Conservation (phyloP, 2,888 invertebrate species). For the Netelia inedita region DNA sequence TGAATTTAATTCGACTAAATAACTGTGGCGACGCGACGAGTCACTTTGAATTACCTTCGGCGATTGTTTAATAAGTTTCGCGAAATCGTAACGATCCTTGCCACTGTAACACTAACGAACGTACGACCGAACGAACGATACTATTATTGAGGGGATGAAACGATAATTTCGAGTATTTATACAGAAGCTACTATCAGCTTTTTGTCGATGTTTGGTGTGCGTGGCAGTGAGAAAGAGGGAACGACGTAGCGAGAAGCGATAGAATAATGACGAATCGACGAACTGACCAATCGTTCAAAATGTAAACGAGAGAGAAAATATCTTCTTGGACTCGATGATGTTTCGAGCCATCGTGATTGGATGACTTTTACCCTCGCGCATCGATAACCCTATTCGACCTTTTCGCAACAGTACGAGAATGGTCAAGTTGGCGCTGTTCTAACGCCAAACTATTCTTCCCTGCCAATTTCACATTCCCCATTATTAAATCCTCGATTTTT, state of each 20-base stretch:
- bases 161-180: slow-evolving; percentile 79
- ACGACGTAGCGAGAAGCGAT: slow-evolving; percentile 42
- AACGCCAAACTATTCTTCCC: slow-evolving; percentile 11
- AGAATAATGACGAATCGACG: slow-evolving; percentile 53
- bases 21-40: too few species aligned
- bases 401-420: slow-evolving; percentile 53
- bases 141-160: slow-evolving; percentile 74
- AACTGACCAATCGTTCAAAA: slow-evolving; percentile 66
- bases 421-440: slow-evolving; percentile 2
- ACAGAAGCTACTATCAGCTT: slow-evolving; percentile 74
- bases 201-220: slow-evolving; percentile 37
- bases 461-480: slow-evolving; percentile 22
- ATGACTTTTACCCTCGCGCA: slow-evolving; percentile 79
- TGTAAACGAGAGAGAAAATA: slow-evolving; percentile 44
- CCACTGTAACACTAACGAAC: background rate
- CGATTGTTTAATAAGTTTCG: too few species aligned
- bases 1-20: too few species aligned
- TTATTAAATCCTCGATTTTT: background rate
- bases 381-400: slow-evolving; percentile 79
- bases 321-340: background rate
- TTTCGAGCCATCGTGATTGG: slow-evolving; percentile 65
- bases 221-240: slow-evolving; percentile 39
- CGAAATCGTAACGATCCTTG: background rate
- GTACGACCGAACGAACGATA: background rate
- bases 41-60: too few species aligned